A percentile compares a stretch with the other conserved stretches of the same genome.
Evolutionary conservation across 2,113 vertebrate species (phyloP).

Genomic region (Larimichthys polyactis): DNA sequence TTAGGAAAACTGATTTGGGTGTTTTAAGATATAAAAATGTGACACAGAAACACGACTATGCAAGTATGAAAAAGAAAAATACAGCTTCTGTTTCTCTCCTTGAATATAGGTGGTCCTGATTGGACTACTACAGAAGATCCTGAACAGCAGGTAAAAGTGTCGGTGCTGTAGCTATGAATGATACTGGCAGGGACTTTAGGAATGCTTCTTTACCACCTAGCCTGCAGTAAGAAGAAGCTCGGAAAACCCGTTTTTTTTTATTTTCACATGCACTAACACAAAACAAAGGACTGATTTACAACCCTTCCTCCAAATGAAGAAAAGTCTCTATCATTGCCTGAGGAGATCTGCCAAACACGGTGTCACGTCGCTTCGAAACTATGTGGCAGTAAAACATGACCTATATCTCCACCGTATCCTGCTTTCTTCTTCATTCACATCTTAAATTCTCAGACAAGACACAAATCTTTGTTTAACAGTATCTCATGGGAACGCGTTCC

Average conservation of each 20-base stretch:
- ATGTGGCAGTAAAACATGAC: not conserved
- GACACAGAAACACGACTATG: not conserved
- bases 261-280: not conserved
- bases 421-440: not conserved
- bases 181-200: not conserved
- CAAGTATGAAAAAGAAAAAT: not conserved
- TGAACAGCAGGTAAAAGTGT: not conserved
- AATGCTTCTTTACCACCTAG: not conserved
- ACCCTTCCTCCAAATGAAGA: not conserved
- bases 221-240: not conserved
- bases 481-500: not conserved
- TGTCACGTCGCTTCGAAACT: conserved; percentile 16
- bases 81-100: not conserved
- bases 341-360: conserved; percentile 15
- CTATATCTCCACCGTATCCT: not conserved
- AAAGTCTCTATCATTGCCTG: not conserved
- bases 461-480: not conserved
- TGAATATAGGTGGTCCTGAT: not conserved
- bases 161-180: not conserved
- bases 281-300: not conserved
- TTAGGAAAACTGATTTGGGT: not conserved
- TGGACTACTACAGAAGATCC: not conserved
- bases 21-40: not conserved
- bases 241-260: not conserved
- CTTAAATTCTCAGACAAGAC: not conserved